These are phyloP conservation scores for Sebastes trivittatus DNA, from an alignment of 2,797 vertebrate genomes.

Conservation along the genomic window DNA sequence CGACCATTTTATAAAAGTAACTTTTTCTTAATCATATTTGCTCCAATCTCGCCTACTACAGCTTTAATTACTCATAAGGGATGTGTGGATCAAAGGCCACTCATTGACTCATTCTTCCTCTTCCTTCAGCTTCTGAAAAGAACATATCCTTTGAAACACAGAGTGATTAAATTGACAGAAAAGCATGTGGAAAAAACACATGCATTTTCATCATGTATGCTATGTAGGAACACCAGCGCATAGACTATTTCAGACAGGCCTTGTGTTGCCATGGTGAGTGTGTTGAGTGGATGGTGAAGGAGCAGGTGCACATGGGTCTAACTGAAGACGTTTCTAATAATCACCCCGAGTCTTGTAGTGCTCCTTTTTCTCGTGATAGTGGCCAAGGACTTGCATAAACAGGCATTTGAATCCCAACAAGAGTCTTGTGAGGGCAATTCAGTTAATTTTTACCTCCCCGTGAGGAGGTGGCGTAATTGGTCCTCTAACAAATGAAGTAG, in stretches of 20 bases:
- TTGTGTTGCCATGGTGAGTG: slow-evolving; percentile 33
- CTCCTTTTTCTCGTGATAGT: background rate
- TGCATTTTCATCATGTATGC: background rate
- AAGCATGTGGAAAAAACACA: background rate
- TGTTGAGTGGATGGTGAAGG: background rate
- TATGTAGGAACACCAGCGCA: background rate
- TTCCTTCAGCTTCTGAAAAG: background rate
- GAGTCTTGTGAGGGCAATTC: background rate
- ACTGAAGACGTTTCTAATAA: slow-evolving; percentile 8
- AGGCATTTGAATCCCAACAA: slow-evolving; percentile 5
- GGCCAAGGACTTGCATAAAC: slow-evolving; percentile 8
- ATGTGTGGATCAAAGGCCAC: background rate
- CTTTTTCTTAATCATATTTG: too few species aligned
- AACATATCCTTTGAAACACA: background rate
- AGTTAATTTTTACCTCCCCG: slow-evolving; percentile 2
- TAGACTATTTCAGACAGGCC: background rate
- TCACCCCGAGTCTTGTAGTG: background rate
- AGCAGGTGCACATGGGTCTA: background rate
- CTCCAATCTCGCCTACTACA: too few species aligned
- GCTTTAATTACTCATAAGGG: too few species aligned
- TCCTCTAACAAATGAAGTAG: background rate
- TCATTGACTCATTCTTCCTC: background rate
- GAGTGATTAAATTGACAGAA: background rate
- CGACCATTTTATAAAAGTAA: too few species aligned
- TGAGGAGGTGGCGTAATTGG: slow-evolving; percentile 3